phyloP scores from a whole-genome alignment of 2,888 invertebrate species.

The Noctua comes region DNA sequence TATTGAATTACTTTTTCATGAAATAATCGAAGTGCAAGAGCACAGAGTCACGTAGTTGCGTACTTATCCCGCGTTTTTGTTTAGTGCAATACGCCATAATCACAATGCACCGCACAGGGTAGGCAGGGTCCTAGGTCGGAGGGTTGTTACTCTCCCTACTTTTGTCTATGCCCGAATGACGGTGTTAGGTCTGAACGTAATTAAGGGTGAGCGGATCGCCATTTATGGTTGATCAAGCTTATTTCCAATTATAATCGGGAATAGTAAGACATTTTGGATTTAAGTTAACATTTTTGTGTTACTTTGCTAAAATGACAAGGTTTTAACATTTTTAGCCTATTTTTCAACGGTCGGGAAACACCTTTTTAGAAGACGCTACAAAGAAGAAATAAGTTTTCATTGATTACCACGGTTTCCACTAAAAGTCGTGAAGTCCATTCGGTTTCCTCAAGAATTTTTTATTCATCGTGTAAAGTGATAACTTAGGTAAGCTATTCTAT shows the following conservation, averaged over 20 bases:
- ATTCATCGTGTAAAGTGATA: not conserved
- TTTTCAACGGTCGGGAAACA: not conserved
- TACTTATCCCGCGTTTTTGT: slow-evolving; percentile 14
- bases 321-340: not conserved
- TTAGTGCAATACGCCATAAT: slow-evolving; percentile 6
- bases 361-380: not conserved
- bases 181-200: slow-evolving; percentile 35
- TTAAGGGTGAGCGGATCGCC: slow-evolving; percentile 34
- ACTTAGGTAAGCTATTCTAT: not conserved
- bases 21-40: not conserved
- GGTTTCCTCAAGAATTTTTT: not conserved
- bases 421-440: not conserved
- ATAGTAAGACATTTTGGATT: not conserved
- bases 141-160: slow-evolving; percentile 41
- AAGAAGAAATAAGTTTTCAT: not conserved
- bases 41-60: no score
- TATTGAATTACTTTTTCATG: no score
- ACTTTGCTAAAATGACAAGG: no score
- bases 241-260: slow-evolving; percentile 29
- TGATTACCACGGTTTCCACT: not conserved
- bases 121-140: slow-evolving; percentile 9
- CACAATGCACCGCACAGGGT: slow-evolving; percentile 9
- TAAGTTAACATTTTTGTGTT: not conserved
- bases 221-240: slow-evolving; percentile 30
- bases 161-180: slow-evolving; percentile 34